Conservation (phyloP, 2,113 vertebrate genomes). For the Burhinus bistriatus region DNA sequence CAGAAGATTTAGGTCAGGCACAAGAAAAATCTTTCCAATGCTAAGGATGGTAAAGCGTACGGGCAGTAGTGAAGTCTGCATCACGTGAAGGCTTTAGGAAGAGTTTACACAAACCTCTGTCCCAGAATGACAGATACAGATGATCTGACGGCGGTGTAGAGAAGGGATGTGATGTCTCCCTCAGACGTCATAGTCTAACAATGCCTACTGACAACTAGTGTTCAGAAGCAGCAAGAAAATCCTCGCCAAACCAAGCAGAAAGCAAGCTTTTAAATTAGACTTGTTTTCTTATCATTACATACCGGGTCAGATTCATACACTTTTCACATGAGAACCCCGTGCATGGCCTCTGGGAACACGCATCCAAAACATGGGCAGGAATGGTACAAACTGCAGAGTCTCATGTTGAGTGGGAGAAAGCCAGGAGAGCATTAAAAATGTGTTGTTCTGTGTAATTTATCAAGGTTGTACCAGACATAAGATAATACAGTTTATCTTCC, state of each 20-base stretch:
- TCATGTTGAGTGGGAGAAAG: background rate
- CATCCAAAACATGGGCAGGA: accelerated
- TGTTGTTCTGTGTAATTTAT: background rate
- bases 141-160: background rate
- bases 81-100: background rate
- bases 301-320: accelerated
- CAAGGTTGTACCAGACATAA: background rate
- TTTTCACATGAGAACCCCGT: background rate
- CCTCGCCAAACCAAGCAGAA: background rate
- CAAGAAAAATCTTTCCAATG: background rate
- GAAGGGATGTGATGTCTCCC: background rate
- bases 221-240: background rate
- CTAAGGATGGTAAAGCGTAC: background rate
- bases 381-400: background rate
- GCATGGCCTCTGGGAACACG: background rate
- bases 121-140: background rate
- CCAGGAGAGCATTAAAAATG: background rate
- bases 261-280: background rate
- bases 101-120: background rate
- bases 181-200: background rate
- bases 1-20: background rate
- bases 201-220: background rate
- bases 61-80: background rate
- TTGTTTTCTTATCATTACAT: background rate
- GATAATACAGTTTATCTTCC: background rate